A percentile compares a stretch with the other conserved stretches of the same genome.
phyloP scores from a whole-genome alignment of 2,797 vertebrate species.

The Paguma larvata region DNA sequence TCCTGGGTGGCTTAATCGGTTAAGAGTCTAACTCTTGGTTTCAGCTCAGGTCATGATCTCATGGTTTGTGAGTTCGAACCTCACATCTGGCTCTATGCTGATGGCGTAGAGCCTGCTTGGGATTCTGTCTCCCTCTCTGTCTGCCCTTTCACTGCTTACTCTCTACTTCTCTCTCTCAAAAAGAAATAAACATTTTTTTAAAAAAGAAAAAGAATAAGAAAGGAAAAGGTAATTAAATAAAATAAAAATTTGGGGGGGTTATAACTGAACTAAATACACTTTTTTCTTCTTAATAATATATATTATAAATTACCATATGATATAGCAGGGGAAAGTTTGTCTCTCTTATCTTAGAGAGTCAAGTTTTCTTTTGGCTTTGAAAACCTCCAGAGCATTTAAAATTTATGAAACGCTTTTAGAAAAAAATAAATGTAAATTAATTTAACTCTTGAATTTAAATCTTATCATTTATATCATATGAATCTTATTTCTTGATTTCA shows the following conservation, averaged over 20 bases:
- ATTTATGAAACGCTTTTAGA: neutral
- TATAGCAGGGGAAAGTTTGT: neutral
- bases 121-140: too few relatives aligned
- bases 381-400: neutral
- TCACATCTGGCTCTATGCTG: too few relatives aligned
- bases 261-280: neutral
- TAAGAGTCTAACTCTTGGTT: too few relatives aligned
- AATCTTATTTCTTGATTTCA: conserved; percentile 40
- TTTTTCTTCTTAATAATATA: neutral
- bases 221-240: conserved; percentile 30
- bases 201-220: too few relatives aligned
- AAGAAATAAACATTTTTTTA: too few relatives aligned
- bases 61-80: too few relatives aligned
- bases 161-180: too few relatives aligned
- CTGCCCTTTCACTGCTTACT: too few relatives aligned
- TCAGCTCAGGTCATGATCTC: too few relatives aligned
- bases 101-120: too few relatives aligned
- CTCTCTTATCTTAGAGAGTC: neutral
- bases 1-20: too few relatives aligned
- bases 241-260: neutral
- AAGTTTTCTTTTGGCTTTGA: conserved; percentile 18
- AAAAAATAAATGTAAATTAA: neutral
- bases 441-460: conserved; percentile 42
- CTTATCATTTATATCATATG: neutral
- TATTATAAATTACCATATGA: neutral